Evolutionary conservation across 53 echinoderm and acorn worm species (phyloP), one percentile per base, ranked within the genome.

Genomic region (Hippasteria phrygiana): DNA sequence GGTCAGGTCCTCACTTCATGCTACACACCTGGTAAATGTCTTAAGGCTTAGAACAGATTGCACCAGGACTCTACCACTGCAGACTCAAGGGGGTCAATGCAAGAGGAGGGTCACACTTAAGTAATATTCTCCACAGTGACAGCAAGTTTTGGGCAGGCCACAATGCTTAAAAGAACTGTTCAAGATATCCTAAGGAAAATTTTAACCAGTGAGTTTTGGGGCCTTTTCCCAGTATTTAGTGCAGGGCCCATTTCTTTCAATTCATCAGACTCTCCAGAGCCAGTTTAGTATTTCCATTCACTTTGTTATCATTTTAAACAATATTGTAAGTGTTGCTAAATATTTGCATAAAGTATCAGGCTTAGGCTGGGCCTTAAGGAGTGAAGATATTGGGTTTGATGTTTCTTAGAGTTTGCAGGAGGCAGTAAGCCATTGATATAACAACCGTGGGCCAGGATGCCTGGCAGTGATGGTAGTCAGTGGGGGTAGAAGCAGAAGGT

Each of bases 291-390:
- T 81, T 63, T 63, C 85, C 69, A 69, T 70, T 71, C 70, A 71
- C 46, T 69, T 71, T 85, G 85, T 85, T 85, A 69, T 85, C 85
- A 85, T 85, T 85, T 85, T 85, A 85, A 85, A 85, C 85, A 85
- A 85, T 85, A 85, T 45, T 85, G 85, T 85, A 85, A 85, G 85
- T 85, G 85, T 85, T 85, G 85, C 85, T 71, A 85, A 85, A 85
- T 85, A 85, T 85, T 85, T 69, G 85, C 85, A 85, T 69, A 43
- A 85, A 70, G 85, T 85, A 85, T 85, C 70, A 85, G 50, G 70
- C 69, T 70, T n/a, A n/a, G n/a, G 34, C 85, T 13, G 36, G 26
- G 85, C 85, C 85, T 85, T 69, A 51, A 85, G 85, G 85, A 85
- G 36, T 38, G 12, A 51, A 3, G 85, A 85, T 85, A 85, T 85